Conservation (phyloP, 2,888 invertebrate genomes). For the Ligdia adustata region DNA sequence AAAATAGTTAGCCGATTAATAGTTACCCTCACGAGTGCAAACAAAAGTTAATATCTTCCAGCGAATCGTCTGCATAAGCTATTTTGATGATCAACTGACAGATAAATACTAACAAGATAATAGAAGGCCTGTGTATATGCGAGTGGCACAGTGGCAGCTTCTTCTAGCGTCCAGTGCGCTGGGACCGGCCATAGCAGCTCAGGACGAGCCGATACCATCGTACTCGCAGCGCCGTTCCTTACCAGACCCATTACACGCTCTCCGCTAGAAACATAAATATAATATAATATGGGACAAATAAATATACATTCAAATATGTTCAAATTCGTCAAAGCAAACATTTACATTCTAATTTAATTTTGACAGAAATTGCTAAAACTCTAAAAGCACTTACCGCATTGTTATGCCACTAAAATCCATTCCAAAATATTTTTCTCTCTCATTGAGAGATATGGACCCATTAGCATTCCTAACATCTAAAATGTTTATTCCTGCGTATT, state of each 20-base stretch:
- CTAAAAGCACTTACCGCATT: conserved; percentile 42
- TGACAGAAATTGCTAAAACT: neutral
- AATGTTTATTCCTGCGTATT: conserved; percentile 47
- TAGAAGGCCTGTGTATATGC: conserved; percentile 84
- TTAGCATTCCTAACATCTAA: conserved; percentile 47
- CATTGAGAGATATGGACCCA: conserved; percentile 37
- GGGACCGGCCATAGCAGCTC: conserved; percentile 86
- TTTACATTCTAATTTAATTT: neutral
- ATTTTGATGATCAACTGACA: too few relatives aligned
- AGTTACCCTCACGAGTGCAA: too few relatives aligned
- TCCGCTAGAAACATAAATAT: conserved; percentile 60
- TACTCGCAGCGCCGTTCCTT: conserved; percentile 75
- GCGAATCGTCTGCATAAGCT: too few relatives aligned
- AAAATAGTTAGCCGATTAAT: too few relatives aligned
- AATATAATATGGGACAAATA: too few relatives aligned
- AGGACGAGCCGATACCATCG: conserved; percentile 78
- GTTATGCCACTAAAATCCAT: conserved; percentile 70
- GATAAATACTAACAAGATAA: too few relatives aligned
- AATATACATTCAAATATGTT: too few relatives aligned
- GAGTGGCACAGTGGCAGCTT: conserved; percentile 90
- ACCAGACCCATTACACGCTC: conserved; percentile 86
- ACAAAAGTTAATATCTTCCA: too few relatives aligned
- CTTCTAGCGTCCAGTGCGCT: conserved; percentile 83
- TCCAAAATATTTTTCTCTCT: conserved; percentile 41
- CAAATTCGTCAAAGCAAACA: too few relatives aligned